Percentiles rank a stretch among this genome's conserved stretches.
phyloP scores from a whole-genome alignment of 1,140 invertebrate genomes.

The Adoxophyes honmai region DNA sequence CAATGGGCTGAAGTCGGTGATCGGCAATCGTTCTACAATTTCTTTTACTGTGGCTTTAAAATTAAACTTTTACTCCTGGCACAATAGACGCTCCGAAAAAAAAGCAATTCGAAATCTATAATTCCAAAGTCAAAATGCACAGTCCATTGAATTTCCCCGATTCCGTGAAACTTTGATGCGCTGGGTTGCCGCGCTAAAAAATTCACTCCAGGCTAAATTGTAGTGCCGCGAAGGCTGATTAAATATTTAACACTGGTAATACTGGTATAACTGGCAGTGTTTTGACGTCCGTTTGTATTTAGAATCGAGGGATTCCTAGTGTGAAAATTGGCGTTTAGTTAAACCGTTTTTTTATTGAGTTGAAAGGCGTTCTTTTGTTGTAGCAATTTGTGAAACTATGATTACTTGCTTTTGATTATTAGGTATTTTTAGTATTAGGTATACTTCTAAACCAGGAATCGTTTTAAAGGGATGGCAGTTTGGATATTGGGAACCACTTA shows the following conservation, averaged over 20 bases:
- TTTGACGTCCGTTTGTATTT: slow-evolving; percentile 23
- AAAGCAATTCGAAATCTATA: neutral
- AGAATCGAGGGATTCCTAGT: neutral
- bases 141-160: neutral
- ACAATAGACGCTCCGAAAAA: neutral
- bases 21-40: too few species aligned
- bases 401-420: too few species aligned
- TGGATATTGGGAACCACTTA: too few species aligned
- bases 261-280: slow-evolving; percentile 15
- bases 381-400: too few species aligned
- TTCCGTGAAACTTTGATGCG: slow-evolving; percentile 25
- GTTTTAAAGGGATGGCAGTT: too few species aligned
- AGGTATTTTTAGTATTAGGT: too few species aligned
- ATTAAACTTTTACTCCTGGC: too few species aligned
- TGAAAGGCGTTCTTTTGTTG: too few species aligned
- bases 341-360: too few species aligned
- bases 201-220: slow-evolving; percentile 30
- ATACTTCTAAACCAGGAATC: too few species aligned
- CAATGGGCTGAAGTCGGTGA: too few species aligned
- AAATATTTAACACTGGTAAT: slow-evolving; percentile 11
- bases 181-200: slow-evolving; percentile 24
- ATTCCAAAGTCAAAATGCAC: slow-evolving; percentile 22
- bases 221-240: slow-evolving; percentile 16
- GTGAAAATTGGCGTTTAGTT: slow-evolving; percentile 1
- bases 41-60: too few species aligned